Evolutionary conservation across 2,797 vertebrate species (phyloP).

Genomic region (Hemitrygon akajei): DNA sequence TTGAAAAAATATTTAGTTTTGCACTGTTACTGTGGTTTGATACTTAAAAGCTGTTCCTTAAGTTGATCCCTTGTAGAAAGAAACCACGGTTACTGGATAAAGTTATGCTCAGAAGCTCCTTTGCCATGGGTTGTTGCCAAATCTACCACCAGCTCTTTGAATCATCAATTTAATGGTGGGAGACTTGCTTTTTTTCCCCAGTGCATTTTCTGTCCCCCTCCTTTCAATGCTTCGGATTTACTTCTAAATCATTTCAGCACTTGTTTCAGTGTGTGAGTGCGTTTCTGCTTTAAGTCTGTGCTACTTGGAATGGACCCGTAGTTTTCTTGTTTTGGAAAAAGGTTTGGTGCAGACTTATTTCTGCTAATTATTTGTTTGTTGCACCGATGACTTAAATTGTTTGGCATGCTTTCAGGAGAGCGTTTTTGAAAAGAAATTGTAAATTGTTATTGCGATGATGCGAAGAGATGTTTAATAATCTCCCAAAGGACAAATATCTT

Average conservation of each 20-base stretch:
- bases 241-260: slow-evolving; percentile 19
- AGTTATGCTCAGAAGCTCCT: slow-evolving; percentile 20
- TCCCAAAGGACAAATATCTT: slow-evolving; percentile 16
- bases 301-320: slow-evolving; percentile 1
- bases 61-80: neutral
- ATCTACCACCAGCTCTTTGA: slow-evolving; percentile 27
- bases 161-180: slow-evolving; percentile 30
- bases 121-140: slow-evolving; percentile 25
- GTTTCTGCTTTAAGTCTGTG: slow-evolving; percentile 30
- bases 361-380: neutral
- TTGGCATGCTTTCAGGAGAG: neutral
- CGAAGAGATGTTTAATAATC: neutral
- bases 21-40: neutral
- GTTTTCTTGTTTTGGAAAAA: slow-evolving; percentile 1
- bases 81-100: neutral
- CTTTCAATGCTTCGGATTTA: neutral
- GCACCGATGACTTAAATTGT: neutral
- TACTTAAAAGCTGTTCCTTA: neutral
- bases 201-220: neutral
- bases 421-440: neutral
- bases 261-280: slow-evolving; percentile 25
- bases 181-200: slow-evolving; percentile 3
- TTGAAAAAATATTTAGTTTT: neutral
- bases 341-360: slow-evolving; percentile 21
- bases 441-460: neutral